Conservation (phyloP, 1,140 invertebrate species). For the Dufourea novaeangliae region DNA sequence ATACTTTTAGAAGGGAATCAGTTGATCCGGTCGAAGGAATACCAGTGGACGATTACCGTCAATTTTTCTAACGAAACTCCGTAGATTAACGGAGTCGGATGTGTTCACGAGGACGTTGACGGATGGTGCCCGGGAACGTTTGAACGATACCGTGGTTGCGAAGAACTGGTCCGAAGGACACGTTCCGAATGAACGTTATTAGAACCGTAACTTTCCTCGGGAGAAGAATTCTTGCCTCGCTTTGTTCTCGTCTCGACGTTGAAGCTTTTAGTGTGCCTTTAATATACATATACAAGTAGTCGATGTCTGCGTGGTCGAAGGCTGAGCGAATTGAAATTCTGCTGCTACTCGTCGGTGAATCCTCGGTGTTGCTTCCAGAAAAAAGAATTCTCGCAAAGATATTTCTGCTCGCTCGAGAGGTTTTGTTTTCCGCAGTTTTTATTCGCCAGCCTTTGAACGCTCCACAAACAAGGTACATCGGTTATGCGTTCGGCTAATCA, state of each 20-base stretch:
- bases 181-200: slow-evolving; percentile 28
- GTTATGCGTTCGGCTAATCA: too few species aligned
- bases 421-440: neutral
- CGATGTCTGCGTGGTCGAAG: neutral
- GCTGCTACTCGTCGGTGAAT: neutral
- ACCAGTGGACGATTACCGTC: neutral
- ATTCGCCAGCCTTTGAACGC: neutral
- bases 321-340: slow-evolving; percentile 9
- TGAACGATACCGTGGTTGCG: neutral
- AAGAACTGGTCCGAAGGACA: slow-evolving; percentile 26
- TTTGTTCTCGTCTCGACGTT: slow-evolving; percentile 7
- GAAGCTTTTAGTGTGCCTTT: neutral
- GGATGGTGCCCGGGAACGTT: neutral
- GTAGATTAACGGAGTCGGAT: neutral
- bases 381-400: neutral
- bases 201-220: slow-evolving; percentile 19
- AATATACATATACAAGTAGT: neutral
- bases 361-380: neutral
- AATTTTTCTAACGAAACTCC: neutral
- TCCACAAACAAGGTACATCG: neutral
- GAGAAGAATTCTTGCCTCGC: slow-evolving; percentile 4
- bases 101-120: slow-evolving; percentile 2
- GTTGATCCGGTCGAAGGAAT: neutral
- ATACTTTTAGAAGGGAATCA: neutral
- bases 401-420: neutral